phyloP scores from a whole-genome alignment of 64 coral and sea anemone genomes.

The Montipora foliosa region DNA sequence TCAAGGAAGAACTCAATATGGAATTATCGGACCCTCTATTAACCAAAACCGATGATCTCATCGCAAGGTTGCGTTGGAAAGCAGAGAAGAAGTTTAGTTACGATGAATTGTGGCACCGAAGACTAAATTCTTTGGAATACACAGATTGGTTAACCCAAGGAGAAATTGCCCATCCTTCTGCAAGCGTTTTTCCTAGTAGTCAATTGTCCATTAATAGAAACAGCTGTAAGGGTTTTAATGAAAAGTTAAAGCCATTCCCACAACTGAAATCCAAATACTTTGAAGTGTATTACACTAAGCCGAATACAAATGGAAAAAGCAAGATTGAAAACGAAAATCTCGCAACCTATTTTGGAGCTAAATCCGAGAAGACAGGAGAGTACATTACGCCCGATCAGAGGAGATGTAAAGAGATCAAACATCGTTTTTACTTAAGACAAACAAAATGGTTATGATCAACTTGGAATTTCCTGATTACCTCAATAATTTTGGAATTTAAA shows the following conservation, averaged over 20 bases:
- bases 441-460: background rate
- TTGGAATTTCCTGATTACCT: too few species aligned
- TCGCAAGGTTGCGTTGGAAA: background rate
- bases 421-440: background rate
- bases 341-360: background rate
- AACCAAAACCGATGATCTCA: slow-evolving; percentile 3
- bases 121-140: background rate
- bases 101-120: slow-evolving; percentile 21
- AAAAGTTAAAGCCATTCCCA: background rate
- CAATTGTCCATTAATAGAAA: background rate
- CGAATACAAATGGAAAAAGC: background rate
- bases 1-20: slow-evolving; percentile 34
- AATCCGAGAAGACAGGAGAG: background rate
- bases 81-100: slow-evolving; percentile 13
- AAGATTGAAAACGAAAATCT: background rate
- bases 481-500: too few species aligned
- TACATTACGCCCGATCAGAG: background rate
- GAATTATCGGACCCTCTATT: slow-evolving; percentile 5
- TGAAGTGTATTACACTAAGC: slow-evolving; percentile 14
- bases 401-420: slow-evolving; percentile 2
- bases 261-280: background rate
- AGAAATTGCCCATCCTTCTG: background rate
- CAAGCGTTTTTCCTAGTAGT: background rate
- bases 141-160: background rate
- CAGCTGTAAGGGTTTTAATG: background rate